Evolutionary conservation across 92 coral and sea anemone genomes (phyloP), one percentile per base, ranked within the genome.

Genomic region (Heliopora coerulea): DNA sequence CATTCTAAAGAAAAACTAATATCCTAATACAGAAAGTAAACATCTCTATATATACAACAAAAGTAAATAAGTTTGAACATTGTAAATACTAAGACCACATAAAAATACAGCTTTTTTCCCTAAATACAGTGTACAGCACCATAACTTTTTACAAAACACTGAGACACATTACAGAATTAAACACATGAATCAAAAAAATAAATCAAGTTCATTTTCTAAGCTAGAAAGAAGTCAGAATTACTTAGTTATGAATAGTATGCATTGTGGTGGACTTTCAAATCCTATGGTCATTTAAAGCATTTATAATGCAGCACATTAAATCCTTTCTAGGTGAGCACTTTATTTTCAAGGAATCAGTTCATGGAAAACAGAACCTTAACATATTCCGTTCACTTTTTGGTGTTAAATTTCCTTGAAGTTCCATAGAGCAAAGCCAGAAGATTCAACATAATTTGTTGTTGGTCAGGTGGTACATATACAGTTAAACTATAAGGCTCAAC

Each of bases 1-100:
- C 42, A 6, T 6, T 48, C 25, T 33, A 17, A 50, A 46, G 29
- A 27, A 12, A 35, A 23, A 15, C 54, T 21, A 46, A 46, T 48
- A 33, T 60, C 34, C 32, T 33, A 48, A 20, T 68, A 68, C 25
- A 24, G 48, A 33, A 70, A 70, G 57, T 20, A 23, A 26, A 52
- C 40, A 23, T 39, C 54, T 11, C n/a, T 49, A 49, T 68, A 68
- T 70, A 54, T 33, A 70, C 58, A 70, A 48, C 28, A 18, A 15
- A 29, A 54, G 77, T 70, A 70, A 70, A 70, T 70, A 70, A 70
- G 49, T 69, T 18, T n/a, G 33, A 24, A 70, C n/a, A 54, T 68
- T 46, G 58, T 56, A 56, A 56, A 14, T 56, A 56, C 23, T 34
- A 34, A 32, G 20, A 24, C 33, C 17, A 44, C 57, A 49, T 46